Conservation (phyloP, 2,113 vertebrate species). For the Oreotrochilus melanogaster region DNA sequence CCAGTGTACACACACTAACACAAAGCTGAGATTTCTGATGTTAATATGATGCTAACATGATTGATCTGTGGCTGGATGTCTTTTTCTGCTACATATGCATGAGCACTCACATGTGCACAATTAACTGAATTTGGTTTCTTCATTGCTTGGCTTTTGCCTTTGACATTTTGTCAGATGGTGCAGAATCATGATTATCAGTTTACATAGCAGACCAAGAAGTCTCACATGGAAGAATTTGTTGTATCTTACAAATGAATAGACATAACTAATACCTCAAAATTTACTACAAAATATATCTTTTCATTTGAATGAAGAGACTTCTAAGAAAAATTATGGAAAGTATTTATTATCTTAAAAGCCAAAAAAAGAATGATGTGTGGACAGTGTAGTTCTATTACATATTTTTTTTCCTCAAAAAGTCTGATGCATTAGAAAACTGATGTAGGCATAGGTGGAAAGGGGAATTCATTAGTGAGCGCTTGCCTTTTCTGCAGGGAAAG, state of each 20-base stretch:
- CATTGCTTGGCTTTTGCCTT: conserved; percentile 17
- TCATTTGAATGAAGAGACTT: background rate
- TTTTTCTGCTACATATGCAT: background rate
- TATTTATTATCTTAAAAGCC: background rate
- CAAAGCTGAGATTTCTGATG: background rate
- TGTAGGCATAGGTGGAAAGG: background rate
- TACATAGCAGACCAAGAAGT: background rate
- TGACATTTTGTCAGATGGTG: background rate
- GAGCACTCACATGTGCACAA: background rate
- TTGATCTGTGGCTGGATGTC: conserved; percentile 14
- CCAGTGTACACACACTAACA: background rate
- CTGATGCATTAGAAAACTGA: background rate
- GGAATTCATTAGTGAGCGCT: background rate
- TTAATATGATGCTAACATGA: background rate
- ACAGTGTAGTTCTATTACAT: background rate
- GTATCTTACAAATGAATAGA: background rate
- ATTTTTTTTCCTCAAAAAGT: background rate
- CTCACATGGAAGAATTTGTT: background rate
- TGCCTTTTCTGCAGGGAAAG: background rate
- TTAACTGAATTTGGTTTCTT: conserved; percentile 8
- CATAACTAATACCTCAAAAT: background rate
- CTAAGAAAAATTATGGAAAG: background rate
- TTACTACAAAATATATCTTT: background rate
- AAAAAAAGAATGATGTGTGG: background rate
- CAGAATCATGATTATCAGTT: background rate